Percentiles rank a stretch among this genome's conserved stretches.
phyloP scores from a whole-genome alignment of 53 echinoderm and acorn worm genomes.

The Holothuria scabra region DNA sequence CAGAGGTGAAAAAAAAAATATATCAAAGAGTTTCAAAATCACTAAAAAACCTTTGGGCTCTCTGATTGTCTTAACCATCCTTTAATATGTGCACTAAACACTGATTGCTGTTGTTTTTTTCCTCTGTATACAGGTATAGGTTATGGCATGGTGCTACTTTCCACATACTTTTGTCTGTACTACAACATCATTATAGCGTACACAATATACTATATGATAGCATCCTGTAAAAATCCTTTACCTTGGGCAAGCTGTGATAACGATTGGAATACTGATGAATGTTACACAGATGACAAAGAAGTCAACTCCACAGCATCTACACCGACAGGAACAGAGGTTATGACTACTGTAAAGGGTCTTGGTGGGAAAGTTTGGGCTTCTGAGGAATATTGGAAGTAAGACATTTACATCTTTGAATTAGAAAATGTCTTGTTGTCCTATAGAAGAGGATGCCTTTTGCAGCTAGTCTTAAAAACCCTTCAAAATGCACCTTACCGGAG shows the following conservation, averaged over 20 bases:
- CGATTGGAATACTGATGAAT: conserved; percentile 66
- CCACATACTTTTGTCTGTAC: conserved; percentile 55
- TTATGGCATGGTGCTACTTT: conserved; percentile 55
- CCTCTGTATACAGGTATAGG: conserved; percentile 51
- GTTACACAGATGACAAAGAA: conserved; percentile 27
- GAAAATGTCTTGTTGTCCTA: too few relatives aligned
- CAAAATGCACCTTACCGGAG: too few relatives aligned
- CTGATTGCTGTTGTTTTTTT: too few relatives aligned
- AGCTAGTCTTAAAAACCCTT: too few relatives aligned
- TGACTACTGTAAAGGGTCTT: background rate
- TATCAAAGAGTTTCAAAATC: too few relatives aligned
- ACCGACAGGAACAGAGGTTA: background rate
- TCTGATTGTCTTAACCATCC: too few relatives aligned
- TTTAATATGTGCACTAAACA: too few relatives aligned
- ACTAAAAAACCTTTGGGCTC: too few relatives aligned
- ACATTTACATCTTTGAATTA: background rate
- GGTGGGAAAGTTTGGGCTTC: conserved; percentile 36
- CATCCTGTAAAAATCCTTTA: conserved; percentile 49
- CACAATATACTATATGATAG: conserved; percentile 63
- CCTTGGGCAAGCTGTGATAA: conserved; percentile 63
- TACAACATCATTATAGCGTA: conserved; percentile 70
- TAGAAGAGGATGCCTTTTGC: background rate
- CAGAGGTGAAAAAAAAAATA: too few relatives aligned
- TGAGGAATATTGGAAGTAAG: conserved; percentile 74
- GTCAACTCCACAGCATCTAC: background rate